These are phyloP conservation scores for Nipponacmea schrenckii DNA, from an alignment of 2,888 invertebrate species.

Conservation along the genomic window DNA sequence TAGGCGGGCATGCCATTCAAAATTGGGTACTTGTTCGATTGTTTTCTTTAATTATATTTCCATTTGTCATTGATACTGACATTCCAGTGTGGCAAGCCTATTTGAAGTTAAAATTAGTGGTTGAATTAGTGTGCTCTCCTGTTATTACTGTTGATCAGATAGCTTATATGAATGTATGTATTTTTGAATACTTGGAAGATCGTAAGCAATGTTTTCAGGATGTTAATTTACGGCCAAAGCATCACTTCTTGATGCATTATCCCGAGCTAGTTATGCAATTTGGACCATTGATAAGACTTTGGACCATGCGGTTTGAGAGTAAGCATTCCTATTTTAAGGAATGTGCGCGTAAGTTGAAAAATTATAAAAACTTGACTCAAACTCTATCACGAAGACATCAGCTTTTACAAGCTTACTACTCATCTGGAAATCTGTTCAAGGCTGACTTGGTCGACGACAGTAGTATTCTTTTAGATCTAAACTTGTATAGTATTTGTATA, in stretches of 20 bases:
- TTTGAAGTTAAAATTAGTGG: no score
- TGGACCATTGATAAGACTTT: constrained; percentile 13
- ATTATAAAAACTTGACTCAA: constrained; percentile 19
- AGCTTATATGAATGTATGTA: constrained; percentile 17
- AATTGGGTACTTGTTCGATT: no score
- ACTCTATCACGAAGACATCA: not conserved
- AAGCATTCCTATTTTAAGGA: constrained; percentile 36
- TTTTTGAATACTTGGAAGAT: constrained; percentile 17
- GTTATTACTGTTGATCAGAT: constrained; percentile 12
- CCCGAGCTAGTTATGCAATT: constrained; percentile 23
- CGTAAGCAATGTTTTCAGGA: constrained; percentile 17
- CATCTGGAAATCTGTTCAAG: not conserved
- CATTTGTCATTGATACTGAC: no score
- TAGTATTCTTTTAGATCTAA: not conserved
- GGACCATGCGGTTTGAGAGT: constrained; percentile 37
- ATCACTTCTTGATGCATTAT: constrained; percentile 31
- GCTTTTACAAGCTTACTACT: not conserved
- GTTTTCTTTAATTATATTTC: no score
- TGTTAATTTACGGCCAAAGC: constrained; percentile 24
- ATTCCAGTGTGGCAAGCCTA: no score
- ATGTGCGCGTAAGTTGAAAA: no score
- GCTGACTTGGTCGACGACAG: not conserved
- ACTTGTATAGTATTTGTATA: not conserved
- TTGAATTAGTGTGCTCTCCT: no score
- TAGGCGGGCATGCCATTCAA: no score